A percentile compares a stretch with the other conserved stretches of the same genome.
Conservation (phyloP, 1,140 invertebrate species). For the Littorina saxatilis region DNA sequence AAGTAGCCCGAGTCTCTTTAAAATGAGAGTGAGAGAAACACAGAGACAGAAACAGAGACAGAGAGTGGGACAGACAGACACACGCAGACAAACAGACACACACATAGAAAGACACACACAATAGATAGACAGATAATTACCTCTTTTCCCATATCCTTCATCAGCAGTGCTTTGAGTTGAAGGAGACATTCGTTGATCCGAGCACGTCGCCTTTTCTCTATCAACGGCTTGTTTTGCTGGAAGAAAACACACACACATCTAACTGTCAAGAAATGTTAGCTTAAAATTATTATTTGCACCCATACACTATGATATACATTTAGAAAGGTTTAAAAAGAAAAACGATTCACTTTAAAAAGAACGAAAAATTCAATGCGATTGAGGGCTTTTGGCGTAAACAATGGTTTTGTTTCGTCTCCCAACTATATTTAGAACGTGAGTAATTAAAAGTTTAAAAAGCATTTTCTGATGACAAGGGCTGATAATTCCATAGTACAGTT, state of each 20-base stretch:
- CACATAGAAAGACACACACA: not conserved
- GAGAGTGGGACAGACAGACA: not conserved
- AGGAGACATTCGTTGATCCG: constrained; percentile 91
- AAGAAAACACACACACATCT: not conserved
- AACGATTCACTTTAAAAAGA: no score
- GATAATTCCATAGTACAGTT: no score
- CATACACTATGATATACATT: no score
- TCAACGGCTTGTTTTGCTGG: constrained; percentile 94
- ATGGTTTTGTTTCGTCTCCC: no score
- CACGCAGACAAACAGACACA: not conserved
- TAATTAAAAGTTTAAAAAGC: no score
- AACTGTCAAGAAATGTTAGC: not conserved
- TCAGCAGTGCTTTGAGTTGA: constrained; percentile 87
- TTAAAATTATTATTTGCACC: not conserved
- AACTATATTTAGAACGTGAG: no score
- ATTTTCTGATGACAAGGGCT: no score
- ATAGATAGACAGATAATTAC: constrained; percentile 36
- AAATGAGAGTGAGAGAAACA: not conserved
- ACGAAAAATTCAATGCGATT: no score
- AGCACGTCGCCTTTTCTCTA: constrained; percentile 91
- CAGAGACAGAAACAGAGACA: not conserved
- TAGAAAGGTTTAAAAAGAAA: no score
- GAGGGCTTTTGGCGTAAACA: no score
- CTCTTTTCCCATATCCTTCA: constrained; percentile 50
- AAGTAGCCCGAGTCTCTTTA: no score